These are phyloP conservation scores for Gerosis bhagava DNA, from an alignment of 2,888 invertebrate species.

Conservation along the genomic window DNA sequence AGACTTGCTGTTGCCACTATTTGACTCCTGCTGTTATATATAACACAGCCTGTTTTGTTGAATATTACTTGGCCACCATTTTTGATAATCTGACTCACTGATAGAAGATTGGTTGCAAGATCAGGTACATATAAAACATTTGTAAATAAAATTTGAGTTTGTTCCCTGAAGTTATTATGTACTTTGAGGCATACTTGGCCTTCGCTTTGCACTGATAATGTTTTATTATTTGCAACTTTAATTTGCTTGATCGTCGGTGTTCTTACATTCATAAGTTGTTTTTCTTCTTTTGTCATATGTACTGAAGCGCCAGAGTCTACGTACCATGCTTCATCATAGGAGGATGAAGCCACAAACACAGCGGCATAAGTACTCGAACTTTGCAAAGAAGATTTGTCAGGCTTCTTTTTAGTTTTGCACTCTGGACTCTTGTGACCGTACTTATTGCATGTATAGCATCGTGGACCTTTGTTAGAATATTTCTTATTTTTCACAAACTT, in stretches of 20 bases:
- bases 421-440: background rate
- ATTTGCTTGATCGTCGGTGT: conserved; percentile 1
- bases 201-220: conserved; percentile 22
- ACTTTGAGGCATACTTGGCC: conserved; percentile 22
- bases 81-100: conserved; percentile 29
- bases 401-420: background rate
- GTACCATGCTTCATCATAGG: background rate
- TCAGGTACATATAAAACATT: conserved; percentile 30
- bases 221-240: conserved; percentile 30
- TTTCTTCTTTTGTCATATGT: conserved; percentile 4
- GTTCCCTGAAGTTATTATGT: conserved; percentile 13
- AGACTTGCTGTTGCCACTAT: conserved; percentile 24
- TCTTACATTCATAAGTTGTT: background rate
- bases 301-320: conserved; percentile 4
- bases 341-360: conserved; percentile 1
- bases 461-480: background rate
- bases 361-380: too few relatives aligned
- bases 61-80: conserved; percentile 33
- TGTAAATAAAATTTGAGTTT: conserved; percentile 23
- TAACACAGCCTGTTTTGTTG: conserved; percentile 26
- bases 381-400: background rate
- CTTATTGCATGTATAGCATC: background rate
- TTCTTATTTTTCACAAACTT: background rate
- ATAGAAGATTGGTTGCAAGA: conserved; percentile 28
- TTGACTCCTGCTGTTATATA: conserved; percentile 18